Conservation (phyloP, 2,888 invertebrate genomes). For the Pammene fasciana region DNA sequence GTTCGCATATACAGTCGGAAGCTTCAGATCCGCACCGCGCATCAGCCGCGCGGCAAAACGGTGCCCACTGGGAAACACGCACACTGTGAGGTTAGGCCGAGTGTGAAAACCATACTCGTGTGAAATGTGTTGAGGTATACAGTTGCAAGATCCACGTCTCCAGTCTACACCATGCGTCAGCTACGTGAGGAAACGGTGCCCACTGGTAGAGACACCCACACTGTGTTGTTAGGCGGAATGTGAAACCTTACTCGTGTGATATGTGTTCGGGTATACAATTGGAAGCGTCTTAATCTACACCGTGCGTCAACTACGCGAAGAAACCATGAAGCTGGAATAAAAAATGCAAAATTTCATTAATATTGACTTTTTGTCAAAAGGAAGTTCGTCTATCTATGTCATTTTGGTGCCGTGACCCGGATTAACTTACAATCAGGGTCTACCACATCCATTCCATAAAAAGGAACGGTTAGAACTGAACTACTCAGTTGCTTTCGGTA, state of each 20-base stretch:
- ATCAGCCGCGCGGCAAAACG: conserved; percentile 49
- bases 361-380: too few relatives aligned
- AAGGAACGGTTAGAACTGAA: too few relatives aligned
- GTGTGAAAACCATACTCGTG: background rate
- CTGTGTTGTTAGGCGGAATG: background rate
- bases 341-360: too few relatives aligned
- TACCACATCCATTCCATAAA: too few relatives aligned
- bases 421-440: too few relatives aligned
- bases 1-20: background rate
- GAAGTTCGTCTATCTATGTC: too few relatives aligned
- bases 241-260: background rate
- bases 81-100: background rate
- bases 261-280: background rate
- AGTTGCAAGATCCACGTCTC: conserved; percentile 66
- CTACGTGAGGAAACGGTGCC: conserved; percentile 45
- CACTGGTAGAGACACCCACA: too few relatives aligned
- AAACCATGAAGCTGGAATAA: too few relatives aligned
- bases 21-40: conserved; percentile 53
- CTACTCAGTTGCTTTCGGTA: too few relatives aligned
- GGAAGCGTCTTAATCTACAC: too few relatives aligned
- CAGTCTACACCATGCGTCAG: conserved; percentile 63
- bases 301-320: too few relatives aligned
- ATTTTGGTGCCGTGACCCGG: too few relatives aligned
- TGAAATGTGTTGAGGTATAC: conserved; percentile 36
- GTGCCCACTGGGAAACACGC: conserved; percentile 8